phyloP scores from a whole-genome alignment of 2,888 invertebrate species.

The Sympetrum striolatum region DNA sequence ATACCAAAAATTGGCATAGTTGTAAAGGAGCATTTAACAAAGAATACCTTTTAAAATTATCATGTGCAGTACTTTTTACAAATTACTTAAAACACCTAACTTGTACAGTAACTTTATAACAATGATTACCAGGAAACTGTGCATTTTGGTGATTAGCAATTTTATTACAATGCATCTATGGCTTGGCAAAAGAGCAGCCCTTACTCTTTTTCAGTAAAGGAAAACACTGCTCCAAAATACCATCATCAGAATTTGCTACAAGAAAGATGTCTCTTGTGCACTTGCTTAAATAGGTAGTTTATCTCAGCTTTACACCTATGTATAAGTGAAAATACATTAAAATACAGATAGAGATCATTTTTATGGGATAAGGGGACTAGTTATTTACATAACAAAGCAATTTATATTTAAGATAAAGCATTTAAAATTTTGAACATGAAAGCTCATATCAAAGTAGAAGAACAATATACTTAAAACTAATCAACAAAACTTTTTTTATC shows the following conservation, averaged over 20 bases:
- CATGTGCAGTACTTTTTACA: conserved; percentile 12
- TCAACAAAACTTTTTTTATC: not conserved
- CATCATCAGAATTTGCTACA: not conserved
- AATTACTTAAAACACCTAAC: not conserved
- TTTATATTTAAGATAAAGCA: not conserved
- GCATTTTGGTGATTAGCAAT: conserved; percentile 3
- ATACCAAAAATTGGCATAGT: not conserved
- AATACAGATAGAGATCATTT: conserved; percentile 22
- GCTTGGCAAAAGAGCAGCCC: not conserved
- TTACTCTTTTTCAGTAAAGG: not conserved
- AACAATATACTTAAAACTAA: not conserved
- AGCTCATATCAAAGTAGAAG: not conserved
- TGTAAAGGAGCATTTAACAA: conserved; percentile 5
- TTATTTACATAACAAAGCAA: not conserved
- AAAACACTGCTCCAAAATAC: not conserved
- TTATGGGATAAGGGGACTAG: not conserved
- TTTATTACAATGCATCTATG: conserved; percentile 2
- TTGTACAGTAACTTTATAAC: not conserved
- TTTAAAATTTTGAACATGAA: not conserved
- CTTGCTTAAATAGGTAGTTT: not conserved
- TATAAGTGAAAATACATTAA: not conserved
- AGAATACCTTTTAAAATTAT: conserved; percentile 19
- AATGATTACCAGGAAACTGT: conserved; percentile 4
- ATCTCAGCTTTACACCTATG: not conserved
- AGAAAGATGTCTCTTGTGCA: conserved; percentile 16